Base-by-base conservation (phyloP, 2,113 vertebrate genomes). In the Himantopus leucocephalus region DNA sequence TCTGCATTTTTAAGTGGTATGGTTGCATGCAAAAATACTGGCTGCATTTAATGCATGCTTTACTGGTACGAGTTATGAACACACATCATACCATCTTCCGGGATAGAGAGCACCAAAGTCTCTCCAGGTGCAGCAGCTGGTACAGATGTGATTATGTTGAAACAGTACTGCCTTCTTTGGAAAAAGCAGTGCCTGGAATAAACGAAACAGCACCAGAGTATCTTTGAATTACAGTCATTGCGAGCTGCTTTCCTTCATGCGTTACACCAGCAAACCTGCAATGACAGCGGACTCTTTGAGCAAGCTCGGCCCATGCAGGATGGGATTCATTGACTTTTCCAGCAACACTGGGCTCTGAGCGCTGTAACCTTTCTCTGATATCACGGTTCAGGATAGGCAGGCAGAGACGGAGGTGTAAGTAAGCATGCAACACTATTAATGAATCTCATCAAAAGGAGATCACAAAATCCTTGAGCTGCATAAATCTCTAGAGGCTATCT, bases 401-500 rank as follows among this genome's bases (percentile, higher is more conserved):
- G 59, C 66, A 71, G 75, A 67, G 52, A n/a, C 30, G 41, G 60
- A 88, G 56, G 71, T 82, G 37, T 78, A 84, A 77, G 63, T 80
- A 77, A 79, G 71, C 37, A 34, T n/a, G 47, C 4, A 6, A 59
- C 7, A 10, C 26, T 77, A 41, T 77, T 92, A 94, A 93, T 67
- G 79, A 86, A 67, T 60, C 67, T 74, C 82, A 96, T 90, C 85
- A 60, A 88, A 91, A 88, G 78, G 34, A 95, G 24, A 93, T 75
- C 68, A 80, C 88, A 94, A 96, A 94, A 86, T 81, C 76, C 60
- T 83, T 67, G 63, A 86, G 83, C 29, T 91, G 37, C 14, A 59
- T 73, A 76, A 76, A 92, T 91, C 74, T 95, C 81, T 73, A 72
- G 73, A 80, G 77, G 68, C 27, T 74, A 88, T 74, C 47, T 48